Evolutionary conservation across 2,797 vertebrate species (phyloP).

Genomic region (Siniperca scherzeri): DNA sequence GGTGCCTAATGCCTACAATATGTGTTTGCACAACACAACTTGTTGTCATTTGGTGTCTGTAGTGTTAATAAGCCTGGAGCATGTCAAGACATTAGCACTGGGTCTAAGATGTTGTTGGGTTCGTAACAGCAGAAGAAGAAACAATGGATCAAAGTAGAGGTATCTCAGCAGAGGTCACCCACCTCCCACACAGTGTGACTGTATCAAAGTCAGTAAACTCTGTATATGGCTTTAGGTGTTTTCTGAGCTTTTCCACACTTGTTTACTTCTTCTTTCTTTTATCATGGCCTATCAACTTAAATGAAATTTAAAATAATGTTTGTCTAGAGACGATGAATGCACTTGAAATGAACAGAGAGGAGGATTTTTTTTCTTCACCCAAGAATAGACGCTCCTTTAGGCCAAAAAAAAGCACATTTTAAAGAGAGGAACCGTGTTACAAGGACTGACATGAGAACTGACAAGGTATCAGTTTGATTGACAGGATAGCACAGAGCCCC

Average conservation of each 20-base stretch:
- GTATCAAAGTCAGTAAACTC: conserved; percentile 22
- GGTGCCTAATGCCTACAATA: neutral
- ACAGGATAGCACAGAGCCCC: conserved; percentile 19
- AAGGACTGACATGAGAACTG: conserved; percentile 13
- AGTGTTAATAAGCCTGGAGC: conserved; percentile 45
- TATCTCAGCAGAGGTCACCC: conserved; percentile 33
- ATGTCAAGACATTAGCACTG: conserved; percentile 17
- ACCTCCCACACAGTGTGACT: conserved; percentile 39
- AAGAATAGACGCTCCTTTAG: neutral
- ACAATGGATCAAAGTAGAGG: conserved; percentile 20
- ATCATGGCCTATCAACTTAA: neutral
- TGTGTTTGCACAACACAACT: conserved; percentile 3
- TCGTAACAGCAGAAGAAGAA: conserved; percentile 20
- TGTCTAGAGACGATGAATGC: neutral
- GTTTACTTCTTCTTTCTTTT: conserved; percentile 3
- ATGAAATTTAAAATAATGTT: conserved; percentile 7
- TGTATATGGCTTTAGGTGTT: conserved; percentile 20
- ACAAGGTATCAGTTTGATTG: conserved; percentile 43
- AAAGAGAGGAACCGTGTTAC: conserved; percentile 17
- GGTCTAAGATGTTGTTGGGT: conserved; percentile 19
- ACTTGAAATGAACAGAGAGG: neutral
- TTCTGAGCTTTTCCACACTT: conserved; percentile 3
- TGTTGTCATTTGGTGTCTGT: neutral
- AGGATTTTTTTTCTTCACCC: neutral
- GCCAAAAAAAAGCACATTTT: neutral